Base-by-base conservation (phyloP, 2,888 invertebrate species). In the Calliphora vomitoria region DNA sequence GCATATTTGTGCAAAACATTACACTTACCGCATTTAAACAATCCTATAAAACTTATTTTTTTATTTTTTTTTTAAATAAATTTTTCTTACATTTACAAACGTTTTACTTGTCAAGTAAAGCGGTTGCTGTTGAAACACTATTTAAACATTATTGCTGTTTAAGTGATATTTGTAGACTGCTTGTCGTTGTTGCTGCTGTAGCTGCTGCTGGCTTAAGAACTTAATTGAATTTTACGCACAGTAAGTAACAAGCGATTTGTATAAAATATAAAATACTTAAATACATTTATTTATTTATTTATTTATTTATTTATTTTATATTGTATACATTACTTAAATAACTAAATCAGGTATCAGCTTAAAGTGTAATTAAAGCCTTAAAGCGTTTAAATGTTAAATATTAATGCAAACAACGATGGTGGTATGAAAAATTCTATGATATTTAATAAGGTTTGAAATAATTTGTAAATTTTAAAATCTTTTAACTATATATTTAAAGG, bases 131-230 rank as follows among this genome's bases (percentile, higher is more conserved):
- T 44, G 44, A 13, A 13, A 44, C 62, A 50, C 60, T 74, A 31
- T 8, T 47, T 25, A 11, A 60, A 72, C 31, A 64, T 8, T n/a
- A 50, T 53, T 10, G n/a, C 38, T 11, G 72, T 35, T 15, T 20
- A 58, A 72, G 64, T 50, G 20, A 58, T 83, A 55, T 69, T 81
- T 81, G 80, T 81, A 85, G 85, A 85, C 85, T 85, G 85, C 85
- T 35, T 81, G 85, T 69, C 85, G 80, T 85, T 80, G 60, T 68
- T 80, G 60, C 53, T 79, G 82, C 81, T 11, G 66, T 0, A 55
- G 35, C 25, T 74, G 50, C 4, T 13, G 1, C 5, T 6, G 25
- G 25, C 38, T 60, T 41, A 15, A 50, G 38, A 47, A 72, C 10
- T 71, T 71, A 55, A 78, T 25, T 55, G 62, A 60, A 72, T 60